Conservation (phyloP, 2,113 vertebrate species). For the Hydrolagus affinis region DNA sequence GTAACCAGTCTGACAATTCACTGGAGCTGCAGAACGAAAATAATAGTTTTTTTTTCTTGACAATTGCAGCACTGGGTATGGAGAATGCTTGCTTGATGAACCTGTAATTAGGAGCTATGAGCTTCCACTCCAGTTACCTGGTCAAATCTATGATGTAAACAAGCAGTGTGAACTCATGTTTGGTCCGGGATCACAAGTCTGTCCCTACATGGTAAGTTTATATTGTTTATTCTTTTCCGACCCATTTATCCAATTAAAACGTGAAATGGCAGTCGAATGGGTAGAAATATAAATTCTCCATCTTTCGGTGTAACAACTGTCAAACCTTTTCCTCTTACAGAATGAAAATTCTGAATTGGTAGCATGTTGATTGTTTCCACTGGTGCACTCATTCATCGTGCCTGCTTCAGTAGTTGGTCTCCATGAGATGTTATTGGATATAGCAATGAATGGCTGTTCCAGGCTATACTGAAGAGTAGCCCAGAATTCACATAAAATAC, state of each 20-base stretch:
- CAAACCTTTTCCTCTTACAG: no score
- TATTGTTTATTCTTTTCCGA: background rate
- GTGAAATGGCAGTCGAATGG: background rate
- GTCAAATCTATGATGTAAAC: constrained; percentile 80
- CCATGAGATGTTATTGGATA: no score
- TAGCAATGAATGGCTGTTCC: no score
- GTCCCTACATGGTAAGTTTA: constrained; percentile 80
- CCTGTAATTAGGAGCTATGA: constrained; percentile 69
- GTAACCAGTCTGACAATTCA: background rate
- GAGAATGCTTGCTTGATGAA: constrained; percentile 89
- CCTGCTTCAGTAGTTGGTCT: no score
- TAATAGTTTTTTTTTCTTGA: constrained; percentile 29
- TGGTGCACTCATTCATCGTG: no score
- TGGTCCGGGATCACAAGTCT: constrained; percentile 85
- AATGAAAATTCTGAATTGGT: no score
- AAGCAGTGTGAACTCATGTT: constrained; percentile 92
- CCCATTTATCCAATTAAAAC: background rate
- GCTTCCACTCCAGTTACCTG: constrained; percentile 74
- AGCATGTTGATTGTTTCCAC: no score
- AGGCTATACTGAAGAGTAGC: no score
- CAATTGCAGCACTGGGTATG: constrained; percentile 75
- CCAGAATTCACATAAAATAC: no score
- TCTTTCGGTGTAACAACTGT: no score
- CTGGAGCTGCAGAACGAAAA: background rate
- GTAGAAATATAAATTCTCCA: no score